Percentiles rank a stretch among this genome's conserved stretches.
These are phyloP conservation scores for Thalpophila matura DNA, from an alignment of 2,888 invertebrate species.

Conservation along the genomic window DNA sequence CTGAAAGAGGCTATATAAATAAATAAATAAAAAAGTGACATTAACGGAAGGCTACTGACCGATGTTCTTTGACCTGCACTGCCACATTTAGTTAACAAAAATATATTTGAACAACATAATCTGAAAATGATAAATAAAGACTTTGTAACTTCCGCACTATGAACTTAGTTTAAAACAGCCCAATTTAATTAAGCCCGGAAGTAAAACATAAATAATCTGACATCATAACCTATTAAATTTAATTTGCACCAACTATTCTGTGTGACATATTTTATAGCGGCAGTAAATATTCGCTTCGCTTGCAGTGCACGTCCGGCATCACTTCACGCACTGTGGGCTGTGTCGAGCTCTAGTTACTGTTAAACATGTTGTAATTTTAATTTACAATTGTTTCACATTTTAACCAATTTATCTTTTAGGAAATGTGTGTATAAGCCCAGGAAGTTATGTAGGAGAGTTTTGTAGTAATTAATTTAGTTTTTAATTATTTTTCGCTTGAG, in stretches of 20 bases:
- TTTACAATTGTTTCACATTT: slow-evolving; percentile 51
- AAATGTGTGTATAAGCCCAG: slow-evolving; percentile 20
- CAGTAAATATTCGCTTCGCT: slow-evolving; percentile 52
- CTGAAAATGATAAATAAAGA: neutral
- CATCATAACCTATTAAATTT: slow-evolving; percentile 33
- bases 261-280: slow-evolving; percentile 52
- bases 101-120: too few relatives aligned
- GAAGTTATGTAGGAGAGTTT: slow-evolving; percentile 17
- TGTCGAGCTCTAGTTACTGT: slow-evolving; percentile 51
- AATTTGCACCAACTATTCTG: slow-evolving; percentile 10
- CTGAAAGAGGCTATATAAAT: too few relatives aligned
- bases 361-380: slow-evolving; percentile 50
- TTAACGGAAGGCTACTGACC: too few relatives aligned
- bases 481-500: neutral
- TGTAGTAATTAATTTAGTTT: slow-evolving; percentile 20
- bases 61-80: too few relatives aligned
- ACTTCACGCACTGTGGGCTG: slow-evolving; percentile 46
- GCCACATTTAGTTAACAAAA: too few relatives aligned
- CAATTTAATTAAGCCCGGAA: slow-evolving; percentile 12
- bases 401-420: slow-evolving; percentile 25
- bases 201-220: slow-evolving; percentile 39
- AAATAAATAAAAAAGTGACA: too few relatives aligned
- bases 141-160: neutral
- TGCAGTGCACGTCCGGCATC: slow-evolving; percentile 28
- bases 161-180: slow-evolving; percentile 15